Base-by-base conservation (phyloP, 2,888 invertebrate genomes). In the Callinectes sapidus region DNA sequence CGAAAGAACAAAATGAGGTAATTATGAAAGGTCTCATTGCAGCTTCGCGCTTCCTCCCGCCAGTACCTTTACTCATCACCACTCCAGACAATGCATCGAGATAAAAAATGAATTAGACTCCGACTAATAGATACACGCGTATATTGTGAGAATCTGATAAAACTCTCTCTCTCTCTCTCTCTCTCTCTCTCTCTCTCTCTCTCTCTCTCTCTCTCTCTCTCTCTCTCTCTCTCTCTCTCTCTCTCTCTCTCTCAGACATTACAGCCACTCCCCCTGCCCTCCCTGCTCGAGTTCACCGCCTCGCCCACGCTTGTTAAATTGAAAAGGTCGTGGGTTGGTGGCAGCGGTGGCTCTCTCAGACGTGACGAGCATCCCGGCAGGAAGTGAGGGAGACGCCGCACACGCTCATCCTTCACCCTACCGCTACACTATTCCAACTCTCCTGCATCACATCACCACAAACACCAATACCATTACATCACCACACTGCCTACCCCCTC, bases 181-280 rank as follows among this genome's bases (percentile, higher is more conserved):
- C 18, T 87, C n/a, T n/a, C 48, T 87, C 48, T 48, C 87, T 48
- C 48, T 18, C 87, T 87, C 48, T 77, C 14, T 16, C 28, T 42
- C 48, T 39, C 42, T 61, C 71, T 55, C 23, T 48, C 18, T 48
- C 54, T 85, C 32, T 81, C 81, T 90, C 81, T 90, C 23, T n/a
- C 90, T 90, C 28, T 48, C 81, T 90, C 90, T 77, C 81, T 81
- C 90, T 48, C 77, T 90, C 85, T 85, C 86, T 55, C 48, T 54
- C 81, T 35, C 90, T 86, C 90, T 23, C 85, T 86, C 86, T 42
- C 61, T 1, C 71, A 6, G 35, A 81, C 81, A 35, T 35, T 0
- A 81, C 81, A 81, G 81, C 28, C 35, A 23, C 42, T 55, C 88
- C 88, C 55, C 42, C 55, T 88, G 32, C 87, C 54, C 61, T 32